A percentile compares a stretch with the other conserved stretches of the same genome.
These are phyloP conservation scores for Lasiommata megera DNA, from an alignment of 2,888 invertebrate species.

Conservation along the genomic window DNA sequence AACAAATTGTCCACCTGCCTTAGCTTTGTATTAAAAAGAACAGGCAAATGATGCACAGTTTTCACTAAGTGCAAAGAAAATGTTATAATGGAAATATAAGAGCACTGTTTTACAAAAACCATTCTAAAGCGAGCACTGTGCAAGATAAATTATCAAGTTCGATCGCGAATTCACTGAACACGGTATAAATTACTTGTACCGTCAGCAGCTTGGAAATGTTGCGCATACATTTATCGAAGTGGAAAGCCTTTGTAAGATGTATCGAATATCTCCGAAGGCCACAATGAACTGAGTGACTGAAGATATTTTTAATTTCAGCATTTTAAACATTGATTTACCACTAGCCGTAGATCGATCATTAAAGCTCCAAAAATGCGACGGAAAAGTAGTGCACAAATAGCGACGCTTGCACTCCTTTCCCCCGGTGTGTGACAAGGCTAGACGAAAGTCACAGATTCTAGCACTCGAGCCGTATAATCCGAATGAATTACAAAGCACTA, in stretches of 20 bases:
- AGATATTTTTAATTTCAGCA: neutral
- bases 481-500: no score
- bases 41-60: neutral
- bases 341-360: no score
- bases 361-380: no score
- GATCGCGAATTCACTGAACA: constrained; percentile 15
- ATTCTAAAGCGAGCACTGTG: neutral
- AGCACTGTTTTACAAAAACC: constrained; percentile 1
- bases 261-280: neutral
- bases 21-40: no score
- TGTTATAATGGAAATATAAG: neutral
- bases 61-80: neutral
- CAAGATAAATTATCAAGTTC: constrained; percentile 14
- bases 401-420: no score
- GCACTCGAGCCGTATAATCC: no score
- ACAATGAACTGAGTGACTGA: neutral
- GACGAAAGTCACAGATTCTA: no score
- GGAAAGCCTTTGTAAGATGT: neutral
- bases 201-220: constrained; percentile 9
- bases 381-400: no score
- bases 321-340: no score
- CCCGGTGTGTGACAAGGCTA: no score
- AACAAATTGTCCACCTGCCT: no score
- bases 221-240: neutral
- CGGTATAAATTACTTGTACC: constrained; percentile 7